Evolutionary conservation across 2,797 vertebrate genomes (phyloP).

Genomic region (Graptemys geographica): DNA sequence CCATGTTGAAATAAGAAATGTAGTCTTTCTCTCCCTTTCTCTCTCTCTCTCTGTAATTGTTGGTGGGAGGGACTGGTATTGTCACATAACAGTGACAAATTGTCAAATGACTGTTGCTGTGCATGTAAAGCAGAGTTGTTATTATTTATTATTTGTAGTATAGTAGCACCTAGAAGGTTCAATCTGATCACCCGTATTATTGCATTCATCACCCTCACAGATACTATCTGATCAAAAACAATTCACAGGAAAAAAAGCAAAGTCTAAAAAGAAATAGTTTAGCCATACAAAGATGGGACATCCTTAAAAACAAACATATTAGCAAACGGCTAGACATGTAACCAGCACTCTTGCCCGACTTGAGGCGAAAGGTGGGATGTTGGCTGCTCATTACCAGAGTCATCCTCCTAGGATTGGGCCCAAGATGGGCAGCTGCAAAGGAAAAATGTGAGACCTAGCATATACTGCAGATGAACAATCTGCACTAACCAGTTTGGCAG

Average conservation of each 20-base stretch:
- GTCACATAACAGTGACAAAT: neutral
- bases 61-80: neutral
- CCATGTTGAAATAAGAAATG: neutral
- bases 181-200: neutral
- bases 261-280: neutral
- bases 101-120: neutral
- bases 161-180: neutral
- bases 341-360: neutral
- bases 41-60: neutral
- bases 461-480: neutral
- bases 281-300: neutral
- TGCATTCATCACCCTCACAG: neutral
- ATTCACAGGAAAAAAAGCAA: neutral
- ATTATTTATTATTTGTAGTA: neutral
- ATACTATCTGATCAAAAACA: neutral
- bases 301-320: neutral
- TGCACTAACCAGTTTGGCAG: neutral
- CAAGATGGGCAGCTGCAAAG: neutral
- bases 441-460: neutral
- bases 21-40: too few species aligned
- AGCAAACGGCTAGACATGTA: neutral
- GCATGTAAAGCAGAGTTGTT: neutral
- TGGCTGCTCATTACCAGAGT: neutral
- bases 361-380: neutral
- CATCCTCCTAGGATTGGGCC: neutral